Percentiles rank a stretch among this genome's conserved stretches.
Conservation (phyloP, 2,113 vertebrate genomes). For the Oreochromis spilurus region DNA sequence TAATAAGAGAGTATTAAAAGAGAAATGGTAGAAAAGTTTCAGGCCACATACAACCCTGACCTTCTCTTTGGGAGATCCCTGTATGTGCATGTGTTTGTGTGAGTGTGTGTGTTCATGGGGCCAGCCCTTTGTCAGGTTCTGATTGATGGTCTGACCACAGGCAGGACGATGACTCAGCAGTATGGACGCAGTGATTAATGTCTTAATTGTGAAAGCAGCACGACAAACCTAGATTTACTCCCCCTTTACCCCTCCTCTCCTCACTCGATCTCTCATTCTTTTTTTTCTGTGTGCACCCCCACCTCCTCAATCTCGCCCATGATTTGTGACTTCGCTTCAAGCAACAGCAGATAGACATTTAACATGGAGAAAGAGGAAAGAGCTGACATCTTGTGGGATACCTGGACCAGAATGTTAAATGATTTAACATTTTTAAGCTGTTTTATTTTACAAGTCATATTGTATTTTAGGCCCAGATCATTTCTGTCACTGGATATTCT, state of each 20-base stretch:
- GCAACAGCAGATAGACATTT: neutral
- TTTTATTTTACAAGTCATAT: neutral
- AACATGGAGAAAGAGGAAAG: neutral
- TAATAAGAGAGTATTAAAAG: neutral
- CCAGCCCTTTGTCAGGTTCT: conserved; percentile 31
- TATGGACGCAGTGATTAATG: conserved; percentile 71
- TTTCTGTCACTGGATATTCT: neutral
- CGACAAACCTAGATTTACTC: conserved; percentile 44
- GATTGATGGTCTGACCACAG: conserved; percentile 64
- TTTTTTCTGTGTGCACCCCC: neutral
- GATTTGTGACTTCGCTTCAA: conserved; percentile 18
- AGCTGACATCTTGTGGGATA: neutral
- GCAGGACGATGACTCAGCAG: conserved; percentile 68
- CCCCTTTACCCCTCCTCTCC: neutral
- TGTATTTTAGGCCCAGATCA: neutral
- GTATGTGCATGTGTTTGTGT: neutral
- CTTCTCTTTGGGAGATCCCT: conserved; percentile 23
- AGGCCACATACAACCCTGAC: conserved; percentile 1
- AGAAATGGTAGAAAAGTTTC: neutral
- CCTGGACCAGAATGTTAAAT: neutral
- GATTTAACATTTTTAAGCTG: neutral
- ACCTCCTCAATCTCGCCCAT: neutral
- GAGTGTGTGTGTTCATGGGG: conserved; percentile 28
- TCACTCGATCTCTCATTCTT: neutral
- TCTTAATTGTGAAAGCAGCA: conserved; percentile 68